A percentile compares a stretch with the other conserved stretches of the same genome.
phyloP scores from a whole-genome alignment of 2,797 vertebrate species.

The Limnodromus scolopaceus region DNA sequence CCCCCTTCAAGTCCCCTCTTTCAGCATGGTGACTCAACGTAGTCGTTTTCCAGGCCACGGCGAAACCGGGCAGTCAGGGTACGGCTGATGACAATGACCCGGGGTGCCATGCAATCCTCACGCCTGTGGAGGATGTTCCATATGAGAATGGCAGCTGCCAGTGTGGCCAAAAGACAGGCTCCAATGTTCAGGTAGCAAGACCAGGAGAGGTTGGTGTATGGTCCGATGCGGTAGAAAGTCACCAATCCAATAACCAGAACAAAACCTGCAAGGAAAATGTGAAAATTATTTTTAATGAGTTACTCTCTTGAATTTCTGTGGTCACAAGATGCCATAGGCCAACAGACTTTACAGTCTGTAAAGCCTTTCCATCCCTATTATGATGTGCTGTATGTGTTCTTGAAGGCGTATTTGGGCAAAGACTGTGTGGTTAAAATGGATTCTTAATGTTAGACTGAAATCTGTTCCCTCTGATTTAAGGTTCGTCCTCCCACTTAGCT shows the following conservation, averaged over 20 bases:
- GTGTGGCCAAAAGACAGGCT: conserved; percentile 92
- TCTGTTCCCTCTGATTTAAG: not conserved
- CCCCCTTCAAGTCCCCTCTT: not conserved
- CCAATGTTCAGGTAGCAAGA: conserved; percentile 96
- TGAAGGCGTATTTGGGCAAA: not conserved
- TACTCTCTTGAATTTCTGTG: not conserved
- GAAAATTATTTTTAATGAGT: not conserved
- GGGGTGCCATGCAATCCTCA: conserved; percentile 91
- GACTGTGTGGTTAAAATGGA: not conserved
- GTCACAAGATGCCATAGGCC: not conserved
- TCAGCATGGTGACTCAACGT: conserved; percentile 97
- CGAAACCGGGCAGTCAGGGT: conserved; percentile 87
- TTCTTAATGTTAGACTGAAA: not conserved
- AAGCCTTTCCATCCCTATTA: not conserved
- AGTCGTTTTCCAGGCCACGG: conserved; percentile 91
- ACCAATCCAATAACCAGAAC: conserved; percentile 96
- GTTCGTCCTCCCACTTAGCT: not conserved
- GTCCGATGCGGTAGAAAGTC: conserved; percentile 95
- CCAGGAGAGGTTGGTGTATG: conserved; percentile 92
- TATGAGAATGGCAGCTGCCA: conserved; percentile 95
- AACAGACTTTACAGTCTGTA: not conserved
- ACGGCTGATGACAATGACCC: conserved; percentile 93
- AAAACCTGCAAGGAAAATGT: conserved; percentile 83
- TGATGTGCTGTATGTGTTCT: not conserved
- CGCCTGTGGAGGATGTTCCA: conserved; percentile 97